Base-by-base conservation (phyloP, 2,888 invertebrate genomes). In the Caenorhabditis panamensis region DNA sequence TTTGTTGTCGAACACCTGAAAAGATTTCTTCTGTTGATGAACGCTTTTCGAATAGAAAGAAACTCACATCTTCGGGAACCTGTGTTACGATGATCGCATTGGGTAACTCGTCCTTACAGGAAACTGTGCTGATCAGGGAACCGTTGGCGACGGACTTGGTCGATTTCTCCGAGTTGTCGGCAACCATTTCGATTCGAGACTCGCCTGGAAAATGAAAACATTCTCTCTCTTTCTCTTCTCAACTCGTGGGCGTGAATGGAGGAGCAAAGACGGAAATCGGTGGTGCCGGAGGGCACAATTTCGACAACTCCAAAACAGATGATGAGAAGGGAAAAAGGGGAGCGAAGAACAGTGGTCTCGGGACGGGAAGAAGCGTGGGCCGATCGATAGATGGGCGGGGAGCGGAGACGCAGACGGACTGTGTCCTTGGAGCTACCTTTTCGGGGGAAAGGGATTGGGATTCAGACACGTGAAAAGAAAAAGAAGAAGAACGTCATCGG, bases 11-110 rank as follows among this genome's bases (percentile, higher is more conserved):
- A 89, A 90, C 5, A 90, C 86, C 84, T 88, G 72, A 28, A 84
- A 82, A 49, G 2, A 24, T 37, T 37, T 8, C 2, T 37, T 8
- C 28, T 2, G 24, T 36, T 47, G 16, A 11, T 22, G 9, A 16
- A 22, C 9, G 22, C 44, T 8, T 9, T 36, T 20, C 22, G 2
- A 18, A n/a, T 31, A 4, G 9, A 31, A 31, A 31, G 4, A 49
- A 56, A 62, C 81, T 41, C 13, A 86, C 87, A 59, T 85, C 85
- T 56, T 85, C 86, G 9, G 87, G 87, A 20, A 85, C 84, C 54
- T 87, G 86, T 13, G 86, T 88, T 47, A 90, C 87, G 53, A 90
- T 89, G 56, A 90, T 90, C n/a, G 89, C 84, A 58, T 89, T 90
- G n/a, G 90, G 90, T 41, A 90, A 83, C 54, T 89, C 88, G 26